phyloP scores from a whole-genome alignment of 1,140 invertebrate species.

The Eupeodes corollae region DNA sequence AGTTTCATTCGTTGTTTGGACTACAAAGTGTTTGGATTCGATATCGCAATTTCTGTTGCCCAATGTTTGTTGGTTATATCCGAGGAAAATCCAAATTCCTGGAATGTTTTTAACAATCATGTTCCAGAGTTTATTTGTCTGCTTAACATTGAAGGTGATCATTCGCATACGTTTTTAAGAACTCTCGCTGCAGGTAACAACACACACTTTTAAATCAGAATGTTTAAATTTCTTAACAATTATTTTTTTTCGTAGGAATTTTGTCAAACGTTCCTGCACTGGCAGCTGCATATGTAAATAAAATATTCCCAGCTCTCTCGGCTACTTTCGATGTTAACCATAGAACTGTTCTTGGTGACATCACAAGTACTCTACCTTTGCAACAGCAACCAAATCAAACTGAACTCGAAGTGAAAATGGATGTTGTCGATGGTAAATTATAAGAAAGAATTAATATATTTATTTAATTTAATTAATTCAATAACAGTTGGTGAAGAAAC shows the following conservation, averaged over 20 bases:
- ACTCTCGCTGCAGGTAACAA: slow-evolving; percentile 44
- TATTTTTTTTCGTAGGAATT: slow-evolving; percentile 23
- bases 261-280: slow-evolving; percentile 41
- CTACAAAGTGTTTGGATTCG: slow-evolving; percentile 44
- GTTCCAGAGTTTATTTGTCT: slow-evolving; percentile 40
- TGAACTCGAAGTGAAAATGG: slow-evolving; percentile 2
- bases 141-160: slow-evolving; percentile 36
- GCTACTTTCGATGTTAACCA: slow-evolving; percentile 12
- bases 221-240: slow-evolving; percentile 15
- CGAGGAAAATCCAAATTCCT: slow-evolving; percentile 50
- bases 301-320: slow-evolving; percentile 8
- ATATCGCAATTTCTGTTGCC: slow-evolving; percentile 46
- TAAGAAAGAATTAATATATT: neutral
- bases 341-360: slow-evolving; percentile 11
- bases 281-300: slow-evolving; percentile 12
- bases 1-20: slow-evolving; percentile 53
- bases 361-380: slow-evolving; percentile 16
- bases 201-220: slow-evolving; percentile 37
- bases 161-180: slow-evolving; percentile 38
- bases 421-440: neutral
- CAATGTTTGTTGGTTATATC: slow-evolving; percentile 55
- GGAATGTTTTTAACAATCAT: slow-evolving; percentile 39
- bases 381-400: neutral
- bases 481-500: slow-evolving; percentile 10
- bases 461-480: neutral